Conservation (phyloP, 2,113 vertebrate species). For the Pterocles gutturalis region DNA sequence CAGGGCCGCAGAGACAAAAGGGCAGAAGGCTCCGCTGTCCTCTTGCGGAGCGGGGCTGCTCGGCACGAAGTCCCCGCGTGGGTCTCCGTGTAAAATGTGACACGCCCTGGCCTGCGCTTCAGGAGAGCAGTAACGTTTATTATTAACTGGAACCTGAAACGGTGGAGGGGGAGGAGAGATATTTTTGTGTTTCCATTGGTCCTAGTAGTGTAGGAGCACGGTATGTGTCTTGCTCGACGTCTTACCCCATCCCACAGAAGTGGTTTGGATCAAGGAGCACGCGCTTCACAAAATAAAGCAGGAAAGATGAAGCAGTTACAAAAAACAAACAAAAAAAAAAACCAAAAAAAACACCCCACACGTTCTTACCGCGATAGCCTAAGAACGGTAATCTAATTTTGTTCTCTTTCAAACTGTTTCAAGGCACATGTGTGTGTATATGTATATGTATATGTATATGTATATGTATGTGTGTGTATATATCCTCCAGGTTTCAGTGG, state of each 20-base stretch:
- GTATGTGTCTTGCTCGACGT: background rate
- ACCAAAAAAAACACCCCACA: background rate
- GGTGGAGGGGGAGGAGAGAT: background rate
- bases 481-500: conserved; percentile 70
- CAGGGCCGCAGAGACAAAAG: background rate
- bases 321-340: background rate
- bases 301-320: background rate
- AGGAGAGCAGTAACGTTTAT: background rate
- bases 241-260: background rate
- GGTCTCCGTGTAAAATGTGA: background rate
- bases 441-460: background rate
- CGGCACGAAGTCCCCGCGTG: background rate
- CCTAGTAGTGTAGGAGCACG: background rate
- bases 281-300: background rate
- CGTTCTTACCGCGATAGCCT: background rate
- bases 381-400: conserved; percentile 43
- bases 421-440: conserved; percentile 9
- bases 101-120: background rate
- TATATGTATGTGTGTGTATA: conserved; percentile 16
- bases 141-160: background rate
- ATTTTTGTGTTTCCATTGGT: background rate
- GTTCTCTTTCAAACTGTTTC: conserved; percentile 51
- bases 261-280: background rate
- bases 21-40: background rate
- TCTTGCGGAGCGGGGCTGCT: background rate